These are phyloP conservation scores for Dinomys branickii DNA, from an alignment of 2,113 vertebrate species.

Conservation along the genomic window DNA sequence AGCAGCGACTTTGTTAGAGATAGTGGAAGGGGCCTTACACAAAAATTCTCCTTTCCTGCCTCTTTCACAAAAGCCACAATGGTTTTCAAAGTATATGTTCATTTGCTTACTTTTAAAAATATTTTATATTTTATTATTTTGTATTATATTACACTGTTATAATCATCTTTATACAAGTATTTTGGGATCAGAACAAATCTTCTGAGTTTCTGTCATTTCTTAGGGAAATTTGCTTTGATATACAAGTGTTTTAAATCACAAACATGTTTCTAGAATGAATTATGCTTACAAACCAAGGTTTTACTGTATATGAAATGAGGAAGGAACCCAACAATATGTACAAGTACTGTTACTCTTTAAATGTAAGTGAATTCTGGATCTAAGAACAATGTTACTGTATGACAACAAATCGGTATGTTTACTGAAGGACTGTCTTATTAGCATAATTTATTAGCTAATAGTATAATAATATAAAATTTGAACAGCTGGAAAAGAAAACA, in stretches of 20 bases:
- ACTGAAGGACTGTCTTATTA: background rate
- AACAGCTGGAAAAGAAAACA: background rate
- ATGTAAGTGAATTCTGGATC: background rate
- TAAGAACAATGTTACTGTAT: background rate
- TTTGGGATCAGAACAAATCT: background rate
- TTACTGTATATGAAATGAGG: background rate
- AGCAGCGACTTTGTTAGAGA: background rate
- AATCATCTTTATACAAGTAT: background rate
- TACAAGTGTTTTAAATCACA: background rate
- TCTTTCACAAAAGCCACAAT: background rate
- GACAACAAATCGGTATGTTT: background rate
- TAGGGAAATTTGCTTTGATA: background rate
- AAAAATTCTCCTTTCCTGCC: background rate
- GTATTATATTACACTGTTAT: background rate
- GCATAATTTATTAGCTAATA: background rate
- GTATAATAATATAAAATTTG: constrained; percentile 19
- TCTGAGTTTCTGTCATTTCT: background rate
- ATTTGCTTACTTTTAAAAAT: background rate
- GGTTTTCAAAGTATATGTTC: background rate
- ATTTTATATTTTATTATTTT: background rate
- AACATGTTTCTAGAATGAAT: background rate
- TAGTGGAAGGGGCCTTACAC: background rate
- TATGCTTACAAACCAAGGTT: background rate
- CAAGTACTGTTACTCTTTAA: background rate
- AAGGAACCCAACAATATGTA: background rate